These are phyloP conservation scores for Acholoe squamosa DNA, from an alignment of 2,888 invertebrate species.

Conservation along the genomic window DNA sequence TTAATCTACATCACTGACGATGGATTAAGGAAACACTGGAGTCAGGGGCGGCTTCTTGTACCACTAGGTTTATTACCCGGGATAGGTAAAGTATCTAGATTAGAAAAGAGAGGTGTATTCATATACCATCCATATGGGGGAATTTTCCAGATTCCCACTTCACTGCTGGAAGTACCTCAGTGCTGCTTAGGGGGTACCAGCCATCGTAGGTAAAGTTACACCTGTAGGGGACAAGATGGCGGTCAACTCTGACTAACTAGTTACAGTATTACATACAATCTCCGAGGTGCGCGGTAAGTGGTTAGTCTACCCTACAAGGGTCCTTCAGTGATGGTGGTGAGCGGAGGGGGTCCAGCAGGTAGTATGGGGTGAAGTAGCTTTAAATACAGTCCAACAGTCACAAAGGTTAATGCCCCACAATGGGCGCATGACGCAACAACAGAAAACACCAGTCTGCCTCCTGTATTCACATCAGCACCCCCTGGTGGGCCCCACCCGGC, in stretches of 20 bases:
- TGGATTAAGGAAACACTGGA: background rate
- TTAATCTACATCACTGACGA: background rate
- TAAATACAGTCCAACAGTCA: conserved; percentile 33
- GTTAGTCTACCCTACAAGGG: background rate
- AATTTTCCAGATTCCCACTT: no score
- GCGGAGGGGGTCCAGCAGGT: background rate
- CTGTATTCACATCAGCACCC: background rate
- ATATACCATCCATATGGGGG: no score
- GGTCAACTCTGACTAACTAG: no score
- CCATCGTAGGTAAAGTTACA: no score
- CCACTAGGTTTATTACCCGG: background rate
- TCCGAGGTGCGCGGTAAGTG: background rate
- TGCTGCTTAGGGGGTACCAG: no score
- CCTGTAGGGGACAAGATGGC: no score
- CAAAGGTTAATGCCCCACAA: conserved; percentile 44
- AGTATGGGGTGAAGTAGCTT: conserved; percentile 3
- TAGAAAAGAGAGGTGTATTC: no score
- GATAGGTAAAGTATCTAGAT: background rate
- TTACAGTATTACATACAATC: no score
- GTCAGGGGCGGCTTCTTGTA: background rate
- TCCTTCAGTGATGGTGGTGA: background rate
- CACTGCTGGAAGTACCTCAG: no score
- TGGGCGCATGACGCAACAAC: conserved; percentile 1
- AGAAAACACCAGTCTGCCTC: conserved; percentile 5
- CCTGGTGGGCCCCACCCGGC: conserved; percentile 28